These are phyloP conservation scores for Coecobrya sp. DNA, from an alignment of 2,888 invertebrate species.

Conservation along the genomic window DNA sequence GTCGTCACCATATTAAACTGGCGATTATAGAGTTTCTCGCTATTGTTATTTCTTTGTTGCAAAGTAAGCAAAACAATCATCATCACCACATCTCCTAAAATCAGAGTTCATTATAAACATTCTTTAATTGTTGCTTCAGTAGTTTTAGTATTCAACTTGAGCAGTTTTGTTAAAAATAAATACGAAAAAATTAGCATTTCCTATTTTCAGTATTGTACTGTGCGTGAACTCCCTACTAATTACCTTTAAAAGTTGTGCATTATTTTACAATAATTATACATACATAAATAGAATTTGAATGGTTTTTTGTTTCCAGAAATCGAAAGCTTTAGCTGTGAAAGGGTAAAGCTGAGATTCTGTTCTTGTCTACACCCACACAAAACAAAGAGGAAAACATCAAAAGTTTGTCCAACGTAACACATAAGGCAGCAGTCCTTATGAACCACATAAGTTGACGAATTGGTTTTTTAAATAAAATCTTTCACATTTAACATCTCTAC, in stretches of 20 bases:
- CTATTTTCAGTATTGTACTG: constrained; percentile 13
- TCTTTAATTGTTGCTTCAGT: constrained; percentile 35
- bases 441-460: constrained; percentile 43
- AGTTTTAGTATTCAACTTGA: constrained; percentile 6
- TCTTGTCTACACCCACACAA: background rate
- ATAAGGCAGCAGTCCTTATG: constrained; percentile 79
- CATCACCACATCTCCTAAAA: constrained; percentile 38
- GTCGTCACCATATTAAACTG: constrained; percentile 26
- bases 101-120: constrained; percentile 14
- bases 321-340: constrained; percentile 74
- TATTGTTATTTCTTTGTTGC: constrained; percentile 55
- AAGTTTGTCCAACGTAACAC: background rate
- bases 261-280: constrained; percentile 5
- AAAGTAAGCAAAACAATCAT: constrained; percentile 54
- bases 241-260: constrained; percentile 25
- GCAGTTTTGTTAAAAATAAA: background rate
- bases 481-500: background rate
- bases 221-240: constrained; percentile 39
- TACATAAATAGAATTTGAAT: constrained; percentile 54
- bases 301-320: constrained; percentile 78
- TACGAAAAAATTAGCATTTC: constrained; percentile 28
- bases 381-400: background rate
- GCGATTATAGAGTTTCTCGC: constrained; percentile 13
- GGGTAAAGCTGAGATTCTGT: constrained; percentile 73
- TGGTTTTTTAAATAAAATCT: background rate